Percentiles rank a stretch among this genome's conserved stretches.
Conservation (phyloP, 2,113 vertebrate species). For the Prolemur simus region DNA sequence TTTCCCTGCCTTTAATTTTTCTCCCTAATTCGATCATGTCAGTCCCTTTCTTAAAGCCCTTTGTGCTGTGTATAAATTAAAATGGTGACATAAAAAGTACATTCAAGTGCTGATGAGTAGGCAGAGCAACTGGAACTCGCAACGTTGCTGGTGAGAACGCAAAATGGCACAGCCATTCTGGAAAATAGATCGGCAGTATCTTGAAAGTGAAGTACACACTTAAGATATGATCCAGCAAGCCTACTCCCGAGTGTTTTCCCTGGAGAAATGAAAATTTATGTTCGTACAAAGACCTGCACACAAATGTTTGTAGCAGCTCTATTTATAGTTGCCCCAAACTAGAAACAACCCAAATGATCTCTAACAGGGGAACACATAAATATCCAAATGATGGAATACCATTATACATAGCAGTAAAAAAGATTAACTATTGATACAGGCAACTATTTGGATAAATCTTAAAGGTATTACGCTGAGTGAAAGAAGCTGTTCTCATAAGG, state of each 20-base stretch:
- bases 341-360: neutral
- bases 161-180: neutral
- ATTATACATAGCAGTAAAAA: neutral
- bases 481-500: neutral
- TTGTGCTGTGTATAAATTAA: neutral
- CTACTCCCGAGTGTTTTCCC: neutral
- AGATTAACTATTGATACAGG: neutral
- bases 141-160: neutral
- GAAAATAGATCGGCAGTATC: neutral
- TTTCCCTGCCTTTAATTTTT: neutral
- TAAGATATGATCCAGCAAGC: neutral
- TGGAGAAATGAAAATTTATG: neutral
- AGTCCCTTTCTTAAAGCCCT: neutral
- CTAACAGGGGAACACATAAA: neutral
- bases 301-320: neutral
- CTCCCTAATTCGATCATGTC: neutral
- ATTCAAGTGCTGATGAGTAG: neutral
- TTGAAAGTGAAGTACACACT: neutral
- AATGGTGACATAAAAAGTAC: neutral
- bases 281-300: neutral
- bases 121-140: neutral
- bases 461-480: neutral
- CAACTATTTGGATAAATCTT: neutral
- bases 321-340: neutral
- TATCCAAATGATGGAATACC: neutral